Evolutionary conservation across 2,888 invertebrate species (phyloP), one percentile per base, ranked within the genome.

Genomic region (Tetragnatha montana): DNA sequence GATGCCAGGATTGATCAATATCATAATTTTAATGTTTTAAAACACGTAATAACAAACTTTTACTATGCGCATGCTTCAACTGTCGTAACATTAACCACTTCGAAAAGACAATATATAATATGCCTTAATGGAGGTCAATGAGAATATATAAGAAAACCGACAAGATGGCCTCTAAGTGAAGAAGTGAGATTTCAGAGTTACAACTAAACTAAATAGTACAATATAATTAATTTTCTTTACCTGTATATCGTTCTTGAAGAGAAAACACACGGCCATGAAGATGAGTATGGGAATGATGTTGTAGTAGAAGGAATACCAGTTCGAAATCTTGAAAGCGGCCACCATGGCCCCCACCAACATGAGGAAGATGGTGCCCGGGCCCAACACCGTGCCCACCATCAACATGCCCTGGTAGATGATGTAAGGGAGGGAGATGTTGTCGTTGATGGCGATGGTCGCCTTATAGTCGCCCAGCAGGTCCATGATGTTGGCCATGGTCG

Each of bases 241-340:
- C 95, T 98, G 95, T 92, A 97, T 96, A 93, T 96, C 96, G 8
- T 97, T 95, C 95, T 98, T 98, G 94, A 97, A 97, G 0, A 97
- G 96, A 93, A 99, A 97, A 93, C 99, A 99, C 85, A 98, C 95
- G 73, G 97, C 94, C 96, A 98, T 98, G 94, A 98, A 99, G 85
- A 97, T 98, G 93, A 97, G 93, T 91, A 99, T 98, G 0, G 99
- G 99, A 91, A 97, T 95, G 91, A 98, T 96, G 92, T 99, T 99
- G 94, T 98, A 97, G 93, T 97, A 96, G 93, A 99, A 98, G 85
- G 98, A 98, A 74, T 94, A 93, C 87, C 83, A 89, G 22, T 91
- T 92, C 47, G 94, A 92, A 76, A 93, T 92, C 92, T 93, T 93
- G 91, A 97, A 96, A 47, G 96, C 96, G 1, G 96, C 95, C 84